Conservation (phyloP, 2,797 vertebrate genomes). For the Streptopelia turtur region DNA sequence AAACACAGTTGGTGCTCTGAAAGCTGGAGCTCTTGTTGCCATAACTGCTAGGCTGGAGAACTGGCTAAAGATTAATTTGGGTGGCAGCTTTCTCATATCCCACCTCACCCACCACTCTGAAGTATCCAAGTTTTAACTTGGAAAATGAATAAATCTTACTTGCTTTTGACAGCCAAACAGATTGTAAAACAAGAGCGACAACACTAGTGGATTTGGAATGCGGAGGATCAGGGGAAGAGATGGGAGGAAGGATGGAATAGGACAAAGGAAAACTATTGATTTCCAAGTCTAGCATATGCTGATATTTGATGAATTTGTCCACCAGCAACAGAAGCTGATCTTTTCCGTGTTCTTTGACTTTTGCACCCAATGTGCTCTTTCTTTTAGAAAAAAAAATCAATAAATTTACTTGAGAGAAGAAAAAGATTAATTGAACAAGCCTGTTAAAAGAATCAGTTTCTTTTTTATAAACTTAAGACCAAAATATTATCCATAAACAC, state of each 20-base stretch:
- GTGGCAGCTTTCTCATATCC: not conserved
- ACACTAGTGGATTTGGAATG: not conserved
- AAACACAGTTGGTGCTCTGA: not conserved
- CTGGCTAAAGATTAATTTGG: not conserved
- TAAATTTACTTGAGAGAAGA: not conserved
- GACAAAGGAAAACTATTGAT: not conserved
- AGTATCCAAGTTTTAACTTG: not conserved
- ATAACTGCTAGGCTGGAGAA: rapidly evolving
- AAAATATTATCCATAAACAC: not conserved
- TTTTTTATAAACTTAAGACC: not conserved
- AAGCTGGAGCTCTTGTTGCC: not conserved
- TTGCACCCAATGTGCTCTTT: not conserved
- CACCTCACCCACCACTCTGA: not conserved
- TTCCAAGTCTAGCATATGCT: not conserved
- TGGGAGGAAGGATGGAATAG: not conserved
- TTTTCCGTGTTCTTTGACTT: not conserved
- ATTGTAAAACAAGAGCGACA: not conserved
- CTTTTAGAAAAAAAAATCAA: not conserved
- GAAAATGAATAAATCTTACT: not conserved
- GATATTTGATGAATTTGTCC: not conserved
- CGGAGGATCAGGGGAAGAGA: not conserved
- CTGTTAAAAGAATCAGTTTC: not conserved
- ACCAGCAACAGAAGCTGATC: not conserved
- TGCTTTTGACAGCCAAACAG: not conserved
- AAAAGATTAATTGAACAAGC: not conserved